phyloP scores from a whole-genome alignment of 2,797 vertebrate species.

The Hoplostethus atlanticus region DNA sequence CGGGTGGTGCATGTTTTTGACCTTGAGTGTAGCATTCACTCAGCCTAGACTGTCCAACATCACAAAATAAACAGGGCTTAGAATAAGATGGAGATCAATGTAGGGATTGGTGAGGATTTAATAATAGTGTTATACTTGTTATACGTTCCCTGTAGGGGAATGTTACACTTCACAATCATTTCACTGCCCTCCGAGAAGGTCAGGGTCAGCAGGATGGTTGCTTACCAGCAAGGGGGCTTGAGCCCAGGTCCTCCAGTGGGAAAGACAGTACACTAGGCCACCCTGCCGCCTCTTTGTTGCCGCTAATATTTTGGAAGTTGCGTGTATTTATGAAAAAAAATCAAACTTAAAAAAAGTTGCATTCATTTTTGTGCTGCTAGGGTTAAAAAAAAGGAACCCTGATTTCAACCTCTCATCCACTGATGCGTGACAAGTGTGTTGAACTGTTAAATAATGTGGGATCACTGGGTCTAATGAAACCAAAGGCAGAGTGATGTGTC shows the following conservation, averaged over 20 bases:
- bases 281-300: background rate
- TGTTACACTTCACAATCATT: background rate
- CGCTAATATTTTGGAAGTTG: background rate
- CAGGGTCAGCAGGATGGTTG: background rate
- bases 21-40: no score
- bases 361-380: background rate
- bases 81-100: no score
- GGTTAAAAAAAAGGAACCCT: conserved; percentile 28
- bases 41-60: no score
- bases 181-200: conserved; percentile 8
- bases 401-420: conserved; percentile 27
- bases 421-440: conserved; percentile 47
- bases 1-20: conserved; percentile 1
- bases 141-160: no score
- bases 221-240: no score
- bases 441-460: conserved; percentile 56
- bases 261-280: no score
- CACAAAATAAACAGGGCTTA: no score
- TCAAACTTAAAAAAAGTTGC: background rate
- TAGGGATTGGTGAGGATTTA: no score
- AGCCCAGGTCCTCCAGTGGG: no score
- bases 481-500: conserved; percentile 48
- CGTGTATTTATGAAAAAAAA: background rate
- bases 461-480: conserved; percentile 71
- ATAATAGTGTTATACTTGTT: no score